Evolutionary conservation across 2,113 vertebrate genomes (phyloP).

Genomic region (Cynocephalus volans): DNA sequence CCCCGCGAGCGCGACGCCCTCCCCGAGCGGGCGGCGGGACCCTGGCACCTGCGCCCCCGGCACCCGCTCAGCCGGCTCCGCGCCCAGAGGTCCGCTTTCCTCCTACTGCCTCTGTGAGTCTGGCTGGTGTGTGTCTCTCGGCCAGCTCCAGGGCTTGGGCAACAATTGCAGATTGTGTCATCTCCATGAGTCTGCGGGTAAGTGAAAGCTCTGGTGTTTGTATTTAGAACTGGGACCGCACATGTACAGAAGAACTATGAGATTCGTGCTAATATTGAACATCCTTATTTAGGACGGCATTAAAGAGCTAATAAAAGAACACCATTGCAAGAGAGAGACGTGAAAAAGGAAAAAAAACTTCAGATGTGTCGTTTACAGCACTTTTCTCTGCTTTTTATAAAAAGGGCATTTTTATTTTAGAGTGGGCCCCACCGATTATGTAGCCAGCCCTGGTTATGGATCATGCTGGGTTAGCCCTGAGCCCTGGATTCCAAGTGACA

Average conservation of each 20-base stretch:
- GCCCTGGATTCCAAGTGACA: background rate
- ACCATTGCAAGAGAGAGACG: background rate
- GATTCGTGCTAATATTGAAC: background rate
- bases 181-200: background rate
- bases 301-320: background rate
- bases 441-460: background rate
- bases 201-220: background rate
- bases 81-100: background rate
- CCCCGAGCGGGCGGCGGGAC: no score
- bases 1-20: background rate
- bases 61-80: background rate
- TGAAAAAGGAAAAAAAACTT: background rate
- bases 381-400: background rate
- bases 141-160: background rate
- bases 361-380: background rate
- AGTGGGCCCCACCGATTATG: background rate
- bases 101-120: background rate
- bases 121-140: background rate
- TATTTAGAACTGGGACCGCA: background rate
- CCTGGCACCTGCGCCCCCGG: no score
- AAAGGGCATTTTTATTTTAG: background rate
- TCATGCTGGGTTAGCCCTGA: background rate
- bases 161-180: background rate
- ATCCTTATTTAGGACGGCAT: background rate
- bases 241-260: background rate